phyloP scores from a whole-genome alignment of 2,888 invertebrate species.

The Nomada fabriciana region DNA sequence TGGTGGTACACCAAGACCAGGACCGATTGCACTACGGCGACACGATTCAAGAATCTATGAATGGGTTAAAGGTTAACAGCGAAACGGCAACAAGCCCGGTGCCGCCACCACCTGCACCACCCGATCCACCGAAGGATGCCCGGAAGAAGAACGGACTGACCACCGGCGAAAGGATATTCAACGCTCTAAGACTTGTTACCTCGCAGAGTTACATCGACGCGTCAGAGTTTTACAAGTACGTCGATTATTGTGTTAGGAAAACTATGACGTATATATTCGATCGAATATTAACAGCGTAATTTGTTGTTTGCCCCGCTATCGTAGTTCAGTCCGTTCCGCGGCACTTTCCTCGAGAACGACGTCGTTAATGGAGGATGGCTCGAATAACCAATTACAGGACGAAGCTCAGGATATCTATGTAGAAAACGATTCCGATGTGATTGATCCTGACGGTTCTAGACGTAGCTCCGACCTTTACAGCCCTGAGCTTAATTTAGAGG shows the following conservation, averaged over 20 bases:
- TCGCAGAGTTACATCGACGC: slow-evolving; percentile 83
- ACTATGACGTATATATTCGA: not conserved
- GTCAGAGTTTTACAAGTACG: slow-evolving; percentile 82
- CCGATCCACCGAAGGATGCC: slow-evolving; percentile 70
- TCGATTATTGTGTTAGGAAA: not conserved
- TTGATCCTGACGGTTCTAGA: slow-evolving; percentile 59
- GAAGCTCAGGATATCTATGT: slow-evolving; percentile 70
- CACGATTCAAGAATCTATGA: slow-evolving; percentile 61
- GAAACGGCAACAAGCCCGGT: slow-evolving; percentile 73
- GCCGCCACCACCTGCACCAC: slow-evolving; percentile 81
- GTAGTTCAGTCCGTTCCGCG: slow-evolving; percentile 78
- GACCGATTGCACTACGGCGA: slow-evolving; percentile 56
- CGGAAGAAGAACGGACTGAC: slow-evolving; percentile 75
- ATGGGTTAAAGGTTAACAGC: slow-evolving; percentile 56
- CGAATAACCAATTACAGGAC: slow-evolving; percentile 56
- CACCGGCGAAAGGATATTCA: slow-evolving; percentile 82
- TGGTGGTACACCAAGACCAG: slow-evolving; percentile 42
- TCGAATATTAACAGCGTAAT: not conserved
- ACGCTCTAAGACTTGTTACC: slow-evolving; percentile 79
- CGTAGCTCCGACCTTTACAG: slow-evolving; percentile 81
- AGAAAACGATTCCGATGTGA: slow-evolving; percentile 66
- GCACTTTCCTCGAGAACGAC: slow-evolving; percentile 72
- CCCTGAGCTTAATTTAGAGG: slow-evolving; percentile 82
- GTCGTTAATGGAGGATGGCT: slow-evolving; percentile 62
- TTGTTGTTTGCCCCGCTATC: not conserved